These are phyloP conservation scores for Galleria mellonella DNA, from an alignment of 1,140 invertebrate species.

Conservation along the genomic window DNA sequence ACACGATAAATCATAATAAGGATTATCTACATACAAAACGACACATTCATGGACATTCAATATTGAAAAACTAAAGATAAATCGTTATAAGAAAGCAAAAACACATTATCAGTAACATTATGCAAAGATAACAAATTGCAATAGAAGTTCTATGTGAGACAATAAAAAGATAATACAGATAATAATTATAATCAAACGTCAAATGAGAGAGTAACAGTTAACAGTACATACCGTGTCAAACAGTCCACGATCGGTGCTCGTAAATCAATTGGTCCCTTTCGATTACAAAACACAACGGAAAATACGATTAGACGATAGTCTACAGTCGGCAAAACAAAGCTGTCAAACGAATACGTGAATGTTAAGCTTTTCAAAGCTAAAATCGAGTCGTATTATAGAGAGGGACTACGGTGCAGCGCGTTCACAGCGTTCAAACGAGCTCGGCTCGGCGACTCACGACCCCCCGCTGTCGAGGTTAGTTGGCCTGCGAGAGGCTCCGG, in stretches of 20 bases:
- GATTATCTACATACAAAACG: conserved; percentile 30
- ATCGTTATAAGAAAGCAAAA: conserved; percentile 5
- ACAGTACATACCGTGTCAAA: conserved; percentile 53
- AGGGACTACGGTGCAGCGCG: conserved; percentile 27
- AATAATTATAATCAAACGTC: too few species aligned
- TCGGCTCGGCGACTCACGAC: conserved; percentile 46
- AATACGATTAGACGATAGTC: conserved; percentile 29
- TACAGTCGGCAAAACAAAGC: conserved; percentile 29
- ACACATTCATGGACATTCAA: conserved; percentile 16
- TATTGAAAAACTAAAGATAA: conserved; percentile 32
- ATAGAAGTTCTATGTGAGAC: too few species aligned
- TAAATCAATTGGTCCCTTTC: conserved; percentile 50
- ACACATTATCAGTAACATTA: conserved; percentile 6
- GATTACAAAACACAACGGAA: conserved; percentile 33
- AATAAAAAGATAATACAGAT: too few species aligned
- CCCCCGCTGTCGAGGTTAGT: conserved; percentile 60
- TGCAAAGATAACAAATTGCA: too few species aligned
- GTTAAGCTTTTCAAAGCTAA: conserved; percentile 43
- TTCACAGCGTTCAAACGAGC: conserved; percentile 27
- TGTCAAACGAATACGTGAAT: conserved; percentile 37
- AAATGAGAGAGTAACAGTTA: too few species aligned
- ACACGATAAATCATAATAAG: conserved; percentile 34
- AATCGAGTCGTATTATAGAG: conserved; percentile 34
- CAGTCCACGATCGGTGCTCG: conserved; percentile 25
- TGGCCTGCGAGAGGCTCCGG: conserved; percentile 52